Base-by-base conservation (phyloP, 2,888 invertebrate species). In the Syrphus vitripennis region DNA sequence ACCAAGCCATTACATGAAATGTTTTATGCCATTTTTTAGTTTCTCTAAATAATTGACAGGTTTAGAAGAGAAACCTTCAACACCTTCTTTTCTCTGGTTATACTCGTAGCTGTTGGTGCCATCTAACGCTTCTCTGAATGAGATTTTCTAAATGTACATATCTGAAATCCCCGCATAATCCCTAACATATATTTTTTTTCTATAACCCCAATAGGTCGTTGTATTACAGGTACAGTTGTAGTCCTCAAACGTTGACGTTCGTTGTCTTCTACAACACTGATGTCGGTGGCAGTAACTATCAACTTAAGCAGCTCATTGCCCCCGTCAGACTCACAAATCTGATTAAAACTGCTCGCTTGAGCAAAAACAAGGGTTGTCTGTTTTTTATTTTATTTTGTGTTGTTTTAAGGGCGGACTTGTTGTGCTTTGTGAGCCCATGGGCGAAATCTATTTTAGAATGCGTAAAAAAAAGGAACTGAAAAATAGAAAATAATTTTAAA, bases 261-360 rank as follows among this genome's bases (percentile, higher is more conserved):
- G 21, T 34, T 12, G 16, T 57, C 57, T 31, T 31, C 4, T 16
- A 26, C 24, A 16, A 45, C 14, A 19, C 29, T 29, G 45, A 65
- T 45, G 63, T 65, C 63, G 45, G 63, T 65, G 42, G 50, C 48
- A 67, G 67, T 50, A 45, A 50, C 50, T 67, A 50, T 67, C 67
- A 67, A 50, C 34, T 61, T 83, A 59, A 83, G 69, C 61, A 74
- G 79, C 79, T 37, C 83, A 83, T 70, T 83, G 83, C 74, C 74
- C 77, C 63, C 79, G 57, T 63, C 79, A 79, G 79, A 75, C 83
- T 70, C 74, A 75, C 72, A 83, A 83, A 83, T 83, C 83, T 83
- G 53, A 83, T 83, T 83, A 83, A 69, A 79, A 79, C 70, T 48
- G 53, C 63, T 70, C 50, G 31, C 77, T 57, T 63, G 31, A 24